A percentile compares a stretch with the other conserved stretches of the same genome.
phyloP scores from a whole-genome alignment of 2,888 invertebrate species.

The Disparrhopalites patrizii region DNA sequence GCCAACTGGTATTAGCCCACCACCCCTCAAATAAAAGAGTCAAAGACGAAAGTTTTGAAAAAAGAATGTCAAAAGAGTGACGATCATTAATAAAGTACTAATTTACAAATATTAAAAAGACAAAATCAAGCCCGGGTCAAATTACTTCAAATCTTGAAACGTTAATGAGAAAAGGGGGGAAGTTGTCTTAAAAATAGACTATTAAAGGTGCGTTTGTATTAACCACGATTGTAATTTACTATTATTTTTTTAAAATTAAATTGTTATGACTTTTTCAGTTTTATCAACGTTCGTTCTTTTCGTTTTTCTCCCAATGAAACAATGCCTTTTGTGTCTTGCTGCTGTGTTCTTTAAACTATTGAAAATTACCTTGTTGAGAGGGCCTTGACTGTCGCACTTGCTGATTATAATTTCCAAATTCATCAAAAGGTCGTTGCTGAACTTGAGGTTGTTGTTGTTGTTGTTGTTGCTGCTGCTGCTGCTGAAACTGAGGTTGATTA shows the following conservation, averaged over 20 bases:
- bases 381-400: conserved; percentile 21
- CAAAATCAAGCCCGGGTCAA: too few relatives aligned
- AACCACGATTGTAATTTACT: too few relatives aligned
- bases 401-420: conserved; percentile 21
- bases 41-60: not conserved
- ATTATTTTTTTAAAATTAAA: too few relatives aligned
- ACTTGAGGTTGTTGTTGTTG: conserved; percentile 36
- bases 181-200: not conserved
- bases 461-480: conserved; percentile 37
- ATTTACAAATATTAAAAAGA: too few relatives aligned
- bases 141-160: not conserved
- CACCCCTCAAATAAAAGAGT: not conserved
- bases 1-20: not conserved
- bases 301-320: not conserved
- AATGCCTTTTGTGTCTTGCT: not conserved
- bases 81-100: not conserved
- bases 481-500: conserved; percentile 28
- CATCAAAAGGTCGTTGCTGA: conserved; percentile 39
- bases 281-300: not conserved
- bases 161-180: not conserved
- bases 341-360: conserved; percentile 6
- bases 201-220: not conserved
- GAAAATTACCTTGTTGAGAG: conserved; percentile 26
- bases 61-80: not conserved
- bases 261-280: conserved; percentile 7